Percentiles rank a stretch among this genome's conserved stretches.
Conservation (phyloP, 2,888 invertebrate genomes). For the Acanthosepion pharaonis region DNA sequence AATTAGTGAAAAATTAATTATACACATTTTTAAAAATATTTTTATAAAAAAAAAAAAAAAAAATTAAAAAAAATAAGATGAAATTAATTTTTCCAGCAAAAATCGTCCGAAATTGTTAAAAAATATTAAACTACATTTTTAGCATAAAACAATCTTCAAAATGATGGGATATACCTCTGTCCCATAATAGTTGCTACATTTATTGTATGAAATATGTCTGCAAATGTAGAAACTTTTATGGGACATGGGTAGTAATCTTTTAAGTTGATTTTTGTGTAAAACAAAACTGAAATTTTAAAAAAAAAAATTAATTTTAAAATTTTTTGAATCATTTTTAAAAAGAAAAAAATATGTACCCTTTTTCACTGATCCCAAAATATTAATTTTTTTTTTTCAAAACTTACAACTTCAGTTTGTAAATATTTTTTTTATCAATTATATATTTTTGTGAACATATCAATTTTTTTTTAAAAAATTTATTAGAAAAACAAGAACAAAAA, state of each 20-base stretch:
- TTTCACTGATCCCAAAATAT: not conserved
- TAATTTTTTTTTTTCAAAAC: not conserved
- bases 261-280: not conserved
- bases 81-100: not conserved
- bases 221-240: too few species aligned
- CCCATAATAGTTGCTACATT: too few species aligned
- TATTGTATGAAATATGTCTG: too few species aligned
- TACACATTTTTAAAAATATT: not conserved
- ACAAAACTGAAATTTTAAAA: not conserved
- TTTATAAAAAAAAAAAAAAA: not conserved
- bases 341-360: not conserved
- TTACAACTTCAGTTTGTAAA: not conserved
- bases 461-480: not conserved
- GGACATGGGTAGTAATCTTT: not conserved
- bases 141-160: not conserved
- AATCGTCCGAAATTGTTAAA: not conserved
- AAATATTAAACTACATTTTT: not conserved
- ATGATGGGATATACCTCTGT: not conserved
- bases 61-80: not conserved
- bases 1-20: not conserved
- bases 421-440: not conserved
- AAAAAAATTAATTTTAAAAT: not conserved
- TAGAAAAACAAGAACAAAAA: not conserved
- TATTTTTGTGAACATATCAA: not conserved
- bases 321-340: not conserved